These are phyloP conservation scores for Solenodon paradoxus DNA, from an alignment of 2,113 vertebrate species.

Conservation along the genomic window DNA sequence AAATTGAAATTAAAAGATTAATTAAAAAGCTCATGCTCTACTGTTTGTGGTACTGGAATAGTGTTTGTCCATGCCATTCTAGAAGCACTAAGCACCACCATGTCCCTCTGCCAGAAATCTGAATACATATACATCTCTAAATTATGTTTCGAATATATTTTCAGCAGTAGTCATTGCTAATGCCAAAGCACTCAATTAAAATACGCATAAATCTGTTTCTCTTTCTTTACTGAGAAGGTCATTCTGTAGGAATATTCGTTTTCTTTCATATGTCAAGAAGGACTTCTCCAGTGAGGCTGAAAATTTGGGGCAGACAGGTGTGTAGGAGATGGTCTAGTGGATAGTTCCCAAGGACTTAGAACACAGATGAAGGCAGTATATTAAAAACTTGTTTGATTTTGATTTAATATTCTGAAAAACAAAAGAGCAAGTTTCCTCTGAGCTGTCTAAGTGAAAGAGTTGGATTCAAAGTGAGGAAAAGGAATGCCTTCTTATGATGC, in stretches of 20 bases:
- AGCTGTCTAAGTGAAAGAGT: background rate
- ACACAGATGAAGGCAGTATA: background rate
- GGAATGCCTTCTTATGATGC: background rate
- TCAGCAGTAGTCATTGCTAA: background rate
- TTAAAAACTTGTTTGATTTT: background rate
- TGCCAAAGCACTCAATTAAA: background rate
- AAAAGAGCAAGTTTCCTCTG: background rate
- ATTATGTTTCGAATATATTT: background rate
- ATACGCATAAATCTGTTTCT: background rate
- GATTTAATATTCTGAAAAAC: background rate
- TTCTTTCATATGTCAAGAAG: background rate
- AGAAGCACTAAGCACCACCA: background rate
- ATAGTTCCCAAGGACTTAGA: background rate
- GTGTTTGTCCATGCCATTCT: background rate
- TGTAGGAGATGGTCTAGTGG: background rate
- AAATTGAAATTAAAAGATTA: background rate
- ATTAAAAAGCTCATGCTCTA: background rate
- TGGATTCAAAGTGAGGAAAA: background rate
- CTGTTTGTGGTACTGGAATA: background rate
- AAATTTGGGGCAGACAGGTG: background rate
- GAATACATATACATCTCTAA: background rate
- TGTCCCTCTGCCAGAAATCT: background rate
- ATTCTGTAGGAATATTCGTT: background rate
- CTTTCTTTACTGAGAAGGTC: background rate
- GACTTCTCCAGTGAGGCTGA: background rate